Conservation (phyloP, 30 jellyfish, hydroid and myxozoan genomes). For the Turritopsis rubra region DNA sequence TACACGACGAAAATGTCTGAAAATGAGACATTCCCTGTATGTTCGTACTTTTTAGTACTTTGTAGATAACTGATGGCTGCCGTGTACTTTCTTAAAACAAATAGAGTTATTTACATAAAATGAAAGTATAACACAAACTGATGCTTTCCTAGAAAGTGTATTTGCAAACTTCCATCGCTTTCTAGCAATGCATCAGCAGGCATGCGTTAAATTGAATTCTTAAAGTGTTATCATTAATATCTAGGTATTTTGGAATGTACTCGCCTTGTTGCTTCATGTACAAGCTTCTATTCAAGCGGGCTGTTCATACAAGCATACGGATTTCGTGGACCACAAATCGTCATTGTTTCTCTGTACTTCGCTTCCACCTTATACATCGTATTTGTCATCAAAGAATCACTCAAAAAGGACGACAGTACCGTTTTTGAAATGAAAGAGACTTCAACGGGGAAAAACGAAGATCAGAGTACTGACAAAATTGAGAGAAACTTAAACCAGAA, state of each 20-base stretch:
- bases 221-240: background rate
- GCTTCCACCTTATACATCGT: constrained; percentile 39
- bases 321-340: constrained; percentile 35
- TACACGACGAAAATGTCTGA: too few species aligned
- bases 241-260: constrained; percentile 61
- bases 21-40: too few species aligned
- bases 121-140: too few species aligned
- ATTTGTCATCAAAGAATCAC: constrained; percentile 53
- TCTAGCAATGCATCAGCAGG: too few species aligned
- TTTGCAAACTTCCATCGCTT: too few species aligned
- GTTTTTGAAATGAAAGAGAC: background rate
- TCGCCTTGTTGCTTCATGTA: constrained; percentile 39
- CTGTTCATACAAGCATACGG: constrained; percentile 40
- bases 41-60: too few species aligned
- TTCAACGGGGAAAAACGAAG: background rate
- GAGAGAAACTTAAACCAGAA: background rate
- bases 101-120: too few species aligned
- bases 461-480: background rate
- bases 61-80: too few species aligned
- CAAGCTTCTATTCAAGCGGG: constrained; percentile 49
- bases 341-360: constrained; percentile 25
- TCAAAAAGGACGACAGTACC: background rate
- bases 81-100: too few species aligned
- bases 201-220: too few species aligned
- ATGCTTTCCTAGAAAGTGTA: too few species aligned